Conservation (phyloP, 2,888 invertebrate species). For the Pardosa pseudoannulata region DNA sequence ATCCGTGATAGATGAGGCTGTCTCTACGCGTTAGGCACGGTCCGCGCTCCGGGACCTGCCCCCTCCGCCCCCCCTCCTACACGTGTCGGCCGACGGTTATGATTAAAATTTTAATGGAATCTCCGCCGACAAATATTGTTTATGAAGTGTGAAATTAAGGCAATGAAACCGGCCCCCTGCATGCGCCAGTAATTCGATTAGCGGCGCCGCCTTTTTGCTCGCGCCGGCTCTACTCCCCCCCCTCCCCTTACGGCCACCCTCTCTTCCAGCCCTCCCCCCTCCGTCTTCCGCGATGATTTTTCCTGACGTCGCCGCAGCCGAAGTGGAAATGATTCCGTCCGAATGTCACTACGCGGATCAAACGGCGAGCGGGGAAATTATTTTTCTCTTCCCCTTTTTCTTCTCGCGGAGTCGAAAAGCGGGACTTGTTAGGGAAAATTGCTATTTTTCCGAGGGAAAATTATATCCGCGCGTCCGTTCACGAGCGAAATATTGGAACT, state of each 20-base stretch:
- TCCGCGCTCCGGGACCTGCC: slow-evolving; percentile 41
- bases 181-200: slow-evolving; percentile 72
- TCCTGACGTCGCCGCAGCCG: background rate
- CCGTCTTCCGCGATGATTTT: background rate
- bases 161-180: slow-evolving; percentile 68
- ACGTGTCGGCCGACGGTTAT: slow-evolving; percentile 71
- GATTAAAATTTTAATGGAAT: slow-evolving; percentile 73
- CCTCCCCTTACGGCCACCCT: background rate
- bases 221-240: background rate
- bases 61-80: slow-evolving; percentile 31
- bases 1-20: slow-evolving; percentile 72
- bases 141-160: slow-evolving; percentile 73
- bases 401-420: background rate
- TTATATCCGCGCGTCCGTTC: too few species aligned
- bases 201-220: slow-evolving; percentile 6
- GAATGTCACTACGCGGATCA: background rate
- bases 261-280: background rate
- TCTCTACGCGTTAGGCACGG: slow-evolving; percentile 68
- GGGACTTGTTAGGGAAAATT: too few species aligned
- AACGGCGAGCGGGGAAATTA: background rate
- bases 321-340: background rate
- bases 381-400: background rate
- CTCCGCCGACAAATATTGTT: slow-evolving; percentile 73
- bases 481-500: too few species aligned
- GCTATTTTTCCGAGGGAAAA: too few species aligned